phyloP scores from a whole-genome alignment of 1,140 invertebrate genomes.

The Ridgeia piscesae region DNA sequence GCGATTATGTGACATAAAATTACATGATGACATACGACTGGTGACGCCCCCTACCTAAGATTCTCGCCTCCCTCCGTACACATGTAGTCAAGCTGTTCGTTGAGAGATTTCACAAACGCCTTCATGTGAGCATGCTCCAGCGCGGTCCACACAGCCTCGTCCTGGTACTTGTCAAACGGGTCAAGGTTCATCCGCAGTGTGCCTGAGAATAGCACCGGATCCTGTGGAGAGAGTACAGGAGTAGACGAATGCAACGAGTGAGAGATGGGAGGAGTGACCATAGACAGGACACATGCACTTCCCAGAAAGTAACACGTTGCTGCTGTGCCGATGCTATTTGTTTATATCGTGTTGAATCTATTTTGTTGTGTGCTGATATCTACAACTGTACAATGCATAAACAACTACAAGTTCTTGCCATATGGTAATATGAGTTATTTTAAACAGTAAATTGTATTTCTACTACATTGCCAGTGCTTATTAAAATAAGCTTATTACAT shows the following conservation, averaged over 20 bases:
- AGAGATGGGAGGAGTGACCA: not conserved
- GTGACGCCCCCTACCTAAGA: conserved; percentile 52
- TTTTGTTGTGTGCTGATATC: not conserved
- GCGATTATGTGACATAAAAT: not conserved
- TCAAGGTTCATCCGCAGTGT: conserved; percentile 48
- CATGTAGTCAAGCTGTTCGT: conserved; percentile 24
- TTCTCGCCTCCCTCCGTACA: conserved; percentile 38
- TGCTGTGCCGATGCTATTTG: not conserved
- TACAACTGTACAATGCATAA: not conserved
- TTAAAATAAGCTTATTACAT: no score
- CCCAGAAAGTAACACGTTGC: not conserved
- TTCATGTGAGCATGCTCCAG: conserved; percentile 46
- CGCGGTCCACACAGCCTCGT: conserved; percentile 45
- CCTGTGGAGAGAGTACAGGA: no score
- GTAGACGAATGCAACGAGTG: no score
- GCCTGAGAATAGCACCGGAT: conserved; percentile 50
- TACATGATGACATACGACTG: not conserved
- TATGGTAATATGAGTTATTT: no score
- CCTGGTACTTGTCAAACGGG: conserved; percentile 46
- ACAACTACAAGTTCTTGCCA: not conserved
- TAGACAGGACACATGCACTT: not conserved
- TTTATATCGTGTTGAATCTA: not conserved
- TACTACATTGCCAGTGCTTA: no score
- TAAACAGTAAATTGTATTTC: no score
- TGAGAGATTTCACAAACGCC: conserved; percentile 40